Conservation (phyloP, 2,888 invertebrate genomes). For the Ecliptopera silaceata region DNA sequence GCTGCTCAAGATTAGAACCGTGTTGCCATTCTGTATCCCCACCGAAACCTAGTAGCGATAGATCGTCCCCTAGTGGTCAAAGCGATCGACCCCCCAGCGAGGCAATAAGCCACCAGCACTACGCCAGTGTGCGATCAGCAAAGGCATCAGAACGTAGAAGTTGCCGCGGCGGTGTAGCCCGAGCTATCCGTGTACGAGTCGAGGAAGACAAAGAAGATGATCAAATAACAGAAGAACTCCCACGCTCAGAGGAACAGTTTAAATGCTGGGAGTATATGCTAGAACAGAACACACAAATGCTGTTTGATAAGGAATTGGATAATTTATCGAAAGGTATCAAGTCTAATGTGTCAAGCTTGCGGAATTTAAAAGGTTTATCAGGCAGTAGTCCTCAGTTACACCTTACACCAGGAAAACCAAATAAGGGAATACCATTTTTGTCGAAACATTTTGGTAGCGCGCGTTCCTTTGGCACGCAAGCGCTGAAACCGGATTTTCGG, state of each 20-base stretch:
- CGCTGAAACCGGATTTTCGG: conserved; percentile 83
- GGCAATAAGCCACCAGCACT: conserved; percentile 72
- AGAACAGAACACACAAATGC: conserved; percentile 93
- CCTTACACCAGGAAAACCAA: conserved; percentile 65
- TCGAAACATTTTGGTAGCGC: conserved; percentile 92
- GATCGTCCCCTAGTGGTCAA: conserved; percentile 93
- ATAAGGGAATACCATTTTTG: conserved; percentile 80
- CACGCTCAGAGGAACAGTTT: conserved; percentile 92
- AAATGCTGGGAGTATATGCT: conserved; percentile 97
- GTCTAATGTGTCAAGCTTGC: conserved; percentile 77
- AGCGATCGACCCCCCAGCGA: conserved; percentile 87
- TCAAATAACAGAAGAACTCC: conserved; percentile 60
- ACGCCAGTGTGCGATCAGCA: conserved; percentile 75
- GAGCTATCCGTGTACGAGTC: conserved; percentile 84
- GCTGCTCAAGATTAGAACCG: conserved; percentile 83
- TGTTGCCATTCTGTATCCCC: conserved; percentile 82
- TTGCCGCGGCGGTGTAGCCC: conserved; percentile 83
- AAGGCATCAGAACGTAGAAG: conserved; percentile 80
- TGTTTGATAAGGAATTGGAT: conserved; percentile 94
- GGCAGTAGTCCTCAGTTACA: conserved; percentile 88
- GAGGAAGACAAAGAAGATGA: conserved; percentile 85
- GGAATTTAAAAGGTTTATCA: conserved; percentile 85
- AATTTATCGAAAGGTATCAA: conserved; percentile 87
- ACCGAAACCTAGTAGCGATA: conserved; percentile 84
- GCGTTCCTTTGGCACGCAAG: conserved; percentile 87